phyloP scores from a whole-genome alignment of 1,140 invertebrate genomes.

The Pogonomyrmex barbatus region DNA sequence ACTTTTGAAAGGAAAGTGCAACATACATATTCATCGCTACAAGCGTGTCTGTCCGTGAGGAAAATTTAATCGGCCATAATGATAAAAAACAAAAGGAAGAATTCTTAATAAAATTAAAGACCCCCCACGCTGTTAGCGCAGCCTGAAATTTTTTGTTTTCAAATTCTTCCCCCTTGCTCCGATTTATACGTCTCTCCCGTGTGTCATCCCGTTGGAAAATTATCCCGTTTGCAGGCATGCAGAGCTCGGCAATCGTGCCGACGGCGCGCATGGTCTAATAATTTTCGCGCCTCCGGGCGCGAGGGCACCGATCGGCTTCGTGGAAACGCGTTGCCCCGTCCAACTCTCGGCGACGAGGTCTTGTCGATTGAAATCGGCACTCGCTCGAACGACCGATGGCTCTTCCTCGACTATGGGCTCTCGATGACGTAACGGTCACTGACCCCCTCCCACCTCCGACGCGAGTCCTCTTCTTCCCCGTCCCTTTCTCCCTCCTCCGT shows the following conservation, averaged over 20 bases:
- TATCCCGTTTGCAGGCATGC: not conserved
- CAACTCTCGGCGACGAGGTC: slow-evolving; percentile 39
- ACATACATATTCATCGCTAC: slow-evolving; percentile 6
- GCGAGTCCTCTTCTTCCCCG: slow-evolving; percentile 52
- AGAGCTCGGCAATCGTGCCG: not conserved
- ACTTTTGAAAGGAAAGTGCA: slow-evolving; percentile 24
- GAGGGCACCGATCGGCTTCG: not conserved
- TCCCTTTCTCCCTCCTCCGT: not conserved
- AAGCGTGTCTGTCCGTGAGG: not conserved
- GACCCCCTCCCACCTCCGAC: slow-evolving; percentile 79
- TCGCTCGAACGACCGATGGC: slow-evolving; percentile 69
- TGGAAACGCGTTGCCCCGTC: slow-evolving; percentile 6
- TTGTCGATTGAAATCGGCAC: slow-evolving; percentile 73
- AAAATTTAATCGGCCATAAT: slow-evolving; percentile 7
- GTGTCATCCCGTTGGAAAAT: not conserved
- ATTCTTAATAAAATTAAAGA: not conserved
- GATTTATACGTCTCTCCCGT: not conserved
- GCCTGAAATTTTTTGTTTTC: not conserved
- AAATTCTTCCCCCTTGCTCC: not conserved
- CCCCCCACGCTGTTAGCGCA: not conserved
- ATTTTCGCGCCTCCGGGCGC: slow-evolving; percentile 45
- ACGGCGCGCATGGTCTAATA: not conserved
- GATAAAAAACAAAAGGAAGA: not conserved
- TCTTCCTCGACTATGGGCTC: slow-evolving; percentile 74
- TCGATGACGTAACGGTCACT: slow-evolving; percentile 85